Conservation (phyloP, 2,797 vertebrate species). For the Hypotaenidia okinawae region DNA sequence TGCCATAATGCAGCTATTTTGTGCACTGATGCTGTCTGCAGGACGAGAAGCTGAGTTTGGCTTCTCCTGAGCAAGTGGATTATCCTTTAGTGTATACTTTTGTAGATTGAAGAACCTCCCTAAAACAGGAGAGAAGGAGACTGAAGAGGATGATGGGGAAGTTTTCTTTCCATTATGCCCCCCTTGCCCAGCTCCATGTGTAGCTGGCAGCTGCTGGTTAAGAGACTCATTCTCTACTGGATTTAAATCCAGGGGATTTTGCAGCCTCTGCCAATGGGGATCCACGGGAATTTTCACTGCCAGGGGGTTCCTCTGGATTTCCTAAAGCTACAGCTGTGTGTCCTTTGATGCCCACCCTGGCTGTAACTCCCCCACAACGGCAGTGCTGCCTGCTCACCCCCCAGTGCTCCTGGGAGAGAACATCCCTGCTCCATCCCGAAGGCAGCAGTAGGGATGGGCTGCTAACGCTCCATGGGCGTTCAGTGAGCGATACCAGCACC, state of each 20-base stretch:
- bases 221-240: background rate
- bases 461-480: rapidly evolving
- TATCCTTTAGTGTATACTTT: no score
- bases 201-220: background rate
- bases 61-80: background rate
- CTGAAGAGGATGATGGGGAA: background rate
- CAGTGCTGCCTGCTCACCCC: rapidly evolving
- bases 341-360: background rate
- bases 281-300: background rate
- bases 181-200: background rate
- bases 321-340: background rate
- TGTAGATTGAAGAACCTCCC: background rate
- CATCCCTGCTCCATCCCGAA: rapidly evolving
- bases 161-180: background rate
- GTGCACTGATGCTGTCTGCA: background rate
- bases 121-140: background rate
- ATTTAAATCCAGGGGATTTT: background rate
- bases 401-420: no score
- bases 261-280: background rate
- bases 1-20: background rate
- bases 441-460: rapidly evolving
- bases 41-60: background rate
- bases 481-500: rapidly evolving
- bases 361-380: no score
- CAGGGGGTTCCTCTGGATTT: no score